Conservation (phyloP, 2,113 vertebrate genomes). For the Spizaetus ornatus region DNA sequence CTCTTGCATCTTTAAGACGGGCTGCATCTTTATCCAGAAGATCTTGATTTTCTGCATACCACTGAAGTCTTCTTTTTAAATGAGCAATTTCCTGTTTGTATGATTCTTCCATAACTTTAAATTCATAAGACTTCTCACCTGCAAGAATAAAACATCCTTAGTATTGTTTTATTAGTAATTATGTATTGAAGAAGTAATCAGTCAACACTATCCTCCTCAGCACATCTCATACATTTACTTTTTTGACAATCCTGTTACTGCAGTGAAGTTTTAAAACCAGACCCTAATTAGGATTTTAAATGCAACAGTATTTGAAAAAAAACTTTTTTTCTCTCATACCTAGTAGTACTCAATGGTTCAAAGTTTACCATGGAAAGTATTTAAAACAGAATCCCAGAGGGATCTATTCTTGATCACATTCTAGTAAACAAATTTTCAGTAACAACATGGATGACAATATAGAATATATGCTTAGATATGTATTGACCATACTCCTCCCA, state of each 20-base stretch:
- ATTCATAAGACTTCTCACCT: constrained; percentile 84
- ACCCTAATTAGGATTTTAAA: not conserved
- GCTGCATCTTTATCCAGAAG: constrained; percentile 85
- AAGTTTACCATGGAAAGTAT: not conserved
- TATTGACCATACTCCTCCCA: not conserved
- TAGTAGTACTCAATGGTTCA: not conserved
- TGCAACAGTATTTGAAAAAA: not conserved
- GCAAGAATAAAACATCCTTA: not conserved
- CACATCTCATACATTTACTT: not conserved
- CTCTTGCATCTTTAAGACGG: constrained; percentile 81
- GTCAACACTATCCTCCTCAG: not conserved
- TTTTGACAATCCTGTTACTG: not conserved
- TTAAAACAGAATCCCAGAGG: not conserved
- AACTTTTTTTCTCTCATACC: not conserved
- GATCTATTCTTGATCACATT: not conserved
- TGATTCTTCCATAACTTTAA: constrained; percentile 80
- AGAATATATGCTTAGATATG: not conserved
- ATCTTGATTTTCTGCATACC: constrained; percentile 94
- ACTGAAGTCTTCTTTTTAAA: constrained; percentile 84
- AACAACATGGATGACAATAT: not conserved
- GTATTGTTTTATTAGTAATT: not conserved
- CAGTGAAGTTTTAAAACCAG: not conserved
- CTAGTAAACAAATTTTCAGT: not conserved
- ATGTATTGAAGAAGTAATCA: not conserved
- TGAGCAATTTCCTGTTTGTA: constrained; percentile 81